Percentiles rank a stretch among this genome's conserved stretches.
These are phyloP conservation scores for Chrysemys picta DNA, from an alignment of 2,113 vertebrate genomes.

Conservation along the genomic window DNA sequence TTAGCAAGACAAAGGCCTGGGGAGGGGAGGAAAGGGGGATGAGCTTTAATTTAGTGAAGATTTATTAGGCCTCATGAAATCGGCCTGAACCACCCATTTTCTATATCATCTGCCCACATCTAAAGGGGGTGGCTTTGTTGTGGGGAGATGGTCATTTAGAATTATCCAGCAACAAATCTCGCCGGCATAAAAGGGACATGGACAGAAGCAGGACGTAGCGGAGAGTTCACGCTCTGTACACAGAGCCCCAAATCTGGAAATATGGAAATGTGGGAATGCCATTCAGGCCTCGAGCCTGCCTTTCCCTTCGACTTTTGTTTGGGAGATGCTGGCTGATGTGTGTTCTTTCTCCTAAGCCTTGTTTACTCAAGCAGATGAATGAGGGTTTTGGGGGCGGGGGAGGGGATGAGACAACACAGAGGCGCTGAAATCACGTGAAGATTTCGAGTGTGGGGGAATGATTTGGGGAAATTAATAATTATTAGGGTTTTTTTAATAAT, in stretches of 20 bases:
- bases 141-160: slow-evolving; percentile 74
- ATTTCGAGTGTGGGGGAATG: background rate
- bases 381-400: background rate
- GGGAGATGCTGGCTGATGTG: background rate
- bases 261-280: slow-evolving; percentile 30
- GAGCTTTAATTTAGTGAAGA: slow-evolving; percentile 86
- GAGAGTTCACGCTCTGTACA: slow-evolving; percentile 30
- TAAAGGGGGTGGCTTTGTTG: slow-evolving; percentile 76
- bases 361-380: background rate
- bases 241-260: slow-evolving; percentile 71
- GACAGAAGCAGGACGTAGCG: slow-evolving; percentile 42
- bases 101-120: slow-evolving; percentile 79
- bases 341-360: background rate
- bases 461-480: background rate
- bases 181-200: slow-evolving; percentile 32
- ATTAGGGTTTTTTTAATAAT: fast-evolving
- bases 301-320: slow-evolving; percentile 29
- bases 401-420: background rate
- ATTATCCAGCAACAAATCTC: slow-evolving; percentile 82
- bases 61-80: slow-evolving; percentile 88
- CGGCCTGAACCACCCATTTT: slow-evolving; percentile 80
- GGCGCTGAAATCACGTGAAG: background rate
- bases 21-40: slow-evolving; percentile 75
- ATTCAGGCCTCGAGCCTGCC: background rate
- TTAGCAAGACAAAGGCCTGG: slow-evolving; percentile 84